A percentile compares a stretch with the other conserved stretches of the same genome.
phyloP scores from a whole-genome alignment of 1,140 invertebrate species.

The Drosophila quadrilineata region DNA sequence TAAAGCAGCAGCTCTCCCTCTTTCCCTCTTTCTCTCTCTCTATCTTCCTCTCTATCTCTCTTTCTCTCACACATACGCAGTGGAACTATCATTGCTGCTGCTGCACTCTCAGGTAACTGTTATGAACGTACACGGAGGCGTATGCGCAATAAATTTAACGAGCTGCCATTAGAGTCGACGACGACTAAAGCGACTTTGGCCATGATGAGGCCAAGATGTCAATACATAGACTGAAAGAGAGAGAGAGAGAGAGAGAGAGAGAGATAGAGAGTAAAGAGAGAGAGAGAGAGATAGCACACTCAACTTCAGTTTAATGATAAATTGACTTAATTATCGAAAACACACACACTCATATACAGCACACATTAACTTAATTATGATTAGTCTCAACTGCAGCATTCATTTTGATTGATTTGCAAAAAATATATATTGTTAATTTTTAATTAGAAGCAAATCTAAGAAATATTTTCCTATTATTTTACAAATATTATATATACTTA shows the following conservation, averaged over 20 bases:
- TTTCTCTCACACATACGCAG: too few relatives aligned
- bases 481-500: too few relatives aligned
- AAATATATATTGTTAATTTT: too few relatives aligned
- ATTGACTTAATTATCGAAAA: conserved; percentile 68
- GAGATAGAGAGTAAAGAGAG: too few relatives aligned
- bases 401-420: background rate
- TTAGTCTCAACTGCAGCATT: background rate
- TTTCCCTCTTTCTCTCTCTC: background rate
- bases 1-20: conserved; percentile 53
- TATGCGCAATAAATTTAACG: conserved; percentile 78
- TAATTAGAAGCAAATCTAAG: too few relatives aligned
- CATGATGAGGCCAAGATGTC: conserved; percentile 54
- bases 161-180: conserved; percentile 68
- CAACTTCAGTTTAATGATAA: conserved; percentile 67
- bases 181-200: too few relatives aligned
- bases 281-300: too few relatives aligned
- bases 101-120: background rate
- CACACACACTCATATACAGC: background rate
- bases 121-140: conserved; percentile 59
- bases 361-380: conserved; percentile 4
- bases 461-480: too few relatives aligned
- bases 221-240: conserved; percentile 27
- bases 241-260: too few relatives aligned
- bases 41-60: background rate
- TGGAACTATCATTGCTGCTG: too few relatives aligned